These are phyloP conservation scores for Lagenorhynchus albirostris DNA, from an alignment of 2,113 vertebrate genomes.

Conservation along the genomic window DNA sequence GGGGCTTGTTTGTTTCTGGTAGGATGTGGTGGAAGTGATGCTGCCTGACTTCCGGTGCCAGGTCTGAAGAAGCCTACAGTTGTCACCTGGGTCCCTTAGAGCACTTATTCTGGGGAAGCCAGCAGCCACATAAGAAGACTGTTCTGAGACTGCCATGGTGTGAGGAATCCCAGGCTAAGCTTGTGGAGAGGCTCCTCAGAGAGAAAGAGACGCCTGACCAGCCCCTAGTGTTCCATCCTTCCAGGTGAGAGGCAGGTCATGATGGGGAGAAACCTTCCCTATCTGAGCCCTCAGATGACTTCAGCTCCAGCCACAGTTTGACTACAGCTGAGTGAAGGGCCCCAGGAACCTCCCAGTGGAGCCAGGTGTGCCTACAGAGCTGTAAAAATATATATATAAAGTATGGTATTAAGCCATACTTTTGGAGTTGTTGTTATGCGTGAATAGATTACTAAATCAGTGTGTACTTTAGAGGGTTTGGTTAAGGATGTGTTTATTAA, in stretches of 20 bases:
- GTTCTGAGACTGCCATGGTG: background rate
- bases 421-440: background rate
- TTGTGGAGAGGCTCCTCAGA: background rate
- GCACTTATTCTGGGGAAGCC: background rate
- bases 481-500: background rate
- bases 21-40: background rate
- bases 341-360: background rate
- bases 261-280: background rate
- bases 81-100: background rate
- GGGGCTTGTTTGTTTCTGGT: background rate
- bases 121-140: background rate
- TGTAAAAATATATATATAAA: background rate
- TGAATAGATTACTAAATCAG: background rate
- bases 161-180: background rate
- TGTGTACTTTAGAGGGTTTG: background rate
- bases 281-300: background rate
- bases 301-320: background rate
- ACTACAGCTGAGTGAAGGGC: background rate
- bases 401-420: background rate
- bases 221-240: background rate
- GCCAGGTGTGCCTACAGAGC: too few relatives aligned
- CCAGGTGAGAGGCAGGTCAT: background rate
- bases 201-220: background rate
- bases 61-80: background rate
- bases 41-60: background rate